A percentile compares a stretch with the other conserved stretches of the same genome.
Evolutionary conservation across 2,888 invertebrate species (phyloP).

Genomic region (Apodemia zela): DNA sequence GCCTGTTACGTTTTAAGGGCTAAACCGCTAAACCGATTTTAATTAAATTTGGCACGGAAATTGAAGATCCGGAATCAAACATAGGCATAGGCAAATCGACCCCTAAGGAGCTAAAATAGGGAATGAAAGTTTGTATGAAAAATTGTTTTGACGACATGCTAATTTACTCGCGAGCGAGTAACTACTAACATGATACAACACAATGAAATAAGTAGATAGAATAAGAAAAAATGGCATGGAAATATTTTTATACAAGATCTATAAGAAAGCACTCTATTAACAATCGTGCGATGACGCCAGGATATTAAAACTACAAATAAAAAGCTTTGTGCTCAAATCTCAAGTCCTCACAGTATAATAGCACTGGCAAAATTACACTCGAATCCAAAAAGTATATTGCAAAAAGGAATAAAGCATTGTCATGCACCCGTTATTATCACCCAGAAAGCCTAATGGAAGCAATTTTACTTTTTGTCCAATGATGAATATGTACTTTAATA

Average conservation of each 20-base stretch:
- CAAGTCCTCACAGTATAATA: conserved; percentile 14
- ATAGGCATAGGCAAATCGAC: no score
- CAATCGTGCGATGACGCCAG: conserved; percentile 8
- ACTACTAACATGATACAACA: no score
- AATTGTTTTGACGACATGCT: no score
- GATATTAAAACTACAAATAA: conserved; percentile 12
- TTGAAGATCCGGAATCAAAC: no score
- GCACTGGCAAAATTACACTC: conserved; percentile 15
- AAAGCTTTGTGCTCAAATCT: conserved; percentile 7
- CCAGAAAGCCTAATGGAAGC: conserved; percentile 7
- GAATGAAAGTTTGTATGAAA: no score
- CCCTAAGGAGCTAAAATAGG: no score
- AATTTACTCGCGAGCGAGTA: no score
- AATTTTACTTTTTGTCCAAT: conserved; percentile 1
- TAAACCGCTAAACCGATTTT: no score
- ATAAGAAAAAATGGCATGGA: neutral
- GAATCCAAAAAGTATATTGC: conserved; percentile 8
- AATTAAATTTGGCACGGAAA: no score
- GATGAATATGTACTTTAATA: neutral
- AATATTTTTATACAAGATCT: neutral
- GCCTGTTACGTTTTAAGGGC: no score
- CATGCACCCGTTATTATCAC: conserved; percentile 11
- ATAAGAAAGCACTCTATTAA: conserved; percentile 13
- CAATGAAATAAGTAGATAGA: no score
- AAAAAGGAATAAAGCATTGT: conserved; percentile 8